These are phyloP conservation scores for Cynocephalus volans DNA, from an alignment of 2,113 vertebrate species.

Conservation along the genomic window DNA sequence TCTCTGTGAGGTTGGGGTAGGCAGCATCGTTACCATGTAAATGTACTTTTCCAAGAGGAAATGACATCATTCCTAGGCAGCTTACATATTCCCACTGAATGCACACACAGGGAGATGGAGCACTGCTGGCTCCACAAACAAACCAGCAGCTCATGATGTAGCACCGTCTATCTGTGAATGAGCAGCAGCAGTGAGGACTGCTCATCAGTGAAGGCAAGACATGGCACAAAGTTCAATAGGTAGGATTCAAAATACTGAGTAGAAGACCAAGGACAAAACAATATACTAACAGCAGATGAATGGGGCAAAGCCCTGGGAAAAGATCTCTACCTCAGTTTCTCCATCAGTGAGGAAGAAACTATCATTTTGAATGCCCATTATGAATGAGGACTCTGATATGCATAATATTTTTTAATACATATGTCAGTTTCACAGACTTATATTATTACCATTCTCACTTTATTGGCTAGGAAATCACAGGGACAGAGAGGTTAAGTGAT, in stretches of 20 bases:
- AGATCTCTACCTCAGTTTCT: slow-evolving; percentile 1
- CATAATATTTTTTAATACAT: background rate
- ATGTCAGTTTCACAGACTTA: background rate
- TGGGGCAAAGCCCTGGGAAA: background rate
- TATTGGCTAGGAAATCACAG: background rate
- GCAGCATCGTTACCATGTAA: background rate
- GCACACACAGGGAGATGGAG: too few relatives aligned
- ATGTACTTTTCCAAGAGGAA: slow-evolving; percentile 27
- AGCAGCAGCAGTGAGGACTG: background rate
- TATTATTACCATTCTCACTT: background rate
- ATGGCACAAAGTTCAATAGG: background rate
- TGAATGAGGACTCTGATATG: background rate
- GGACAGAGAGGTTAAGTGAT: slow-evolving; percentile 20
- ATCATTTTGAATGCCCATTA: background rate
- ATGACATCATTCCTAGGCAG: background rate
- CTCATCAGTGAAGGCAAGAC: background rate
- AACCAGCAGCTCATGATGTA: background rate
- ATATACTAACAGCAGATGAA: background rate
- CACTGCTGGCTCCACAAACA: background rate
- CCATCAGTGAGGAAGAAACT: background rate
- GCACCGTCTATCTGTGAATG: background rate
- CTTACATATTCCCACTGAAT: background rate
- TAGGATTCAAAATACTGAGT: background rate
- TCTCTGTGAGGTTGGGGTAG: background rate
- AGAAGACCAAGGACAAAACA: slow-evolving; percentile 13